These are phyloP conservation scores for Oedothorax gibbosus DNA, from an alignment of 1,140 invertebrate genomes.

Conservation along the genomic window DNA sequence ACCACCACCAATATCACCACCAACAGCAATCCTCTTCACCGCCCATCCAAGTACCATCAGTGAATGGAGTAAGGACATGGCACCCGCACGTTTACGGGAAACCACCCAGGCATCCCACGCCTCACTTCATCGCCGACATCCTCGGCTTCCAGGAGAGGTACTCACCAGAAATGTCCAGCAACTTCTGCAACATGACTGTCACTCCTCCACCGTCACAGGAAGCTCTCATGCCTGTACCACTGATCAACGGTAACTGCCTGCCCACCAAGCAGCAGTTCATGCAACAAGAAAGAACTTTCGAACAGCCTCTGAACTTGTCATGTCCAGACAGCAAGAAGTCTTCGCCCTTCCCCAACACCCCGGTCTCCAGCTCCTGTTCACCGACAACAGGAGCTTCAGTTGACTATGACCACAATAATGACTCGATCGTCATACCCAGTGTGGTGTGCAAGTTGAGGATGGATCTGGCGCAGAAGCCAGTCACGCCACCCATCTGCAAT, in stretches of 20 bases:
- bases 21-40: conserved; percentile 35
- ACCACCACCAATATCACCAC: conserved; percentile 14
- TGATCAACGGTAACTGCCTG: conserved; percentile 30
- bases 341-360: conserved; percentile 18
- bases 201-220: conserved; percentile 41
- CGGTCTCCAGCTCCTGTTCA: conserved; percentile 39
- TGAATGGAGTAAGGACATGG: conserved; percentile 71
- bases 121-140: conserved; percentile 84
- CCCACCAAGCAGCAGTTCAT: conserved; percentile 17
- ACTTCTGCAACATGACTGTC: conserved; percentile 24
- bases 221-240: neutral
- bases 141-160: conserved; percentile 71
- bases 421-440: conserved; percentile 42
- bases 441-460: conserved; percentile 53
- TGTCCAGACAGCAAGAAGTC: conserved; percentile 53
- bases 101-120: conserved; percentile 80
- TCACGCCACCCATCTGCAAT: conserved; percentile 37
- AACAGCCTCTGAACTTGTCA: conserved; percentile 55
- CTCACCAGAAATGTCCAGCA: conserved; percentile 12
- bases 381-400: neutral
- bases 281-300: conserved; percentile 8
- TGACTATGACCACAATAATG: conserved; percentile 20
- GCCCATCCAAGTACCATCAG: conserved; percentile 16
- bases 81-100: conserved; percentile 86
- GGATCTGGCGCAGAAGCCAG: conserved; percentile 36